Base-by-base conservation (phyloP, 2,888 invertebrate genomes). In the Arrhopalites spinosus region DNA sequence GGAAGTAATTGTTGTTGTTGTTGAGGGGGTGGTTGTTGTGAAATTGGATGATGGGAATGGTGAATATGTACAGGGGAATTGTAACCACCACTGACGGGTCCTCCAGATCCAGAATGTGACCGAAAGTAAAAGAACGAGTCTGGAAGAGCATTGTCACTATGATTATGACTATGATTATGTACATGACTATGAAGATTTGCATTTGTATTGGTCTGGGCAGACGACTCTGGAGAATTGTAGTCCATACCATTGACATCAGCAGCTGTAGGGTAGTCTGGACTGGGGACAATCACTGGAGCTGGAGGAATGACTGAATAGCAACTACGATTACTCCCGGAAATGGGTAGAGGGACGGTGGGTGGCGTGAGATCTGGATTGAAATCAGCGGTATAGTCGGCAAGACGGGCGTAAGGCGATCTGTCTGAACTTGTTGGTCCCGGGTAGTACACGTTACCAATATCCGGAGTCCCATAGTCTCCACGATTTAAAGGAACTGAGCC, bases 251-350 rank as follows among this genome's bases (percentile, higher is more conserved):
- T 30, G 5, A 64, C 36, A 30, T 43, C 36, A 15, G n/a, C 36
- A 5, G 27, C 64, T 15, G 50, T 11, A 23, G 69, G 78, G 8
- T 79, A 69, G 64, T 81, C 79, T 25, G 81, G 80, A 63, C 79
- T 81, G n/a, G 61, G 71, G 30, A 63, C 59, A 59, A 72, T 43
- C 8, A 72, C 63, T 2, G 64, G 64, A 25, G 53, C 29, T n/a
- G 59, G 43, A 13, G 66, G 66, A 11, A 68, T 29, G 27, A 67
- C 68, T 23, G 45, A 56, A 23, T 61, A 56, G 27, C 45, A 36
- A 15, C 29, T n/a, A 1, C 17, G 27, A 29, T 17, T 17, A 27
- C 47, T 25, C 30, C 45, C 61, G 47, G 47, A 47, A 53, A 20
- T 23, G 8, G 53, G 1, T 1, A 53, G 13, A 3, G 64, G 27